phyloP scores from a whole-genome alignment of 2,888 invertebrate genomes.

The Periphyllus acericola region DNA sequence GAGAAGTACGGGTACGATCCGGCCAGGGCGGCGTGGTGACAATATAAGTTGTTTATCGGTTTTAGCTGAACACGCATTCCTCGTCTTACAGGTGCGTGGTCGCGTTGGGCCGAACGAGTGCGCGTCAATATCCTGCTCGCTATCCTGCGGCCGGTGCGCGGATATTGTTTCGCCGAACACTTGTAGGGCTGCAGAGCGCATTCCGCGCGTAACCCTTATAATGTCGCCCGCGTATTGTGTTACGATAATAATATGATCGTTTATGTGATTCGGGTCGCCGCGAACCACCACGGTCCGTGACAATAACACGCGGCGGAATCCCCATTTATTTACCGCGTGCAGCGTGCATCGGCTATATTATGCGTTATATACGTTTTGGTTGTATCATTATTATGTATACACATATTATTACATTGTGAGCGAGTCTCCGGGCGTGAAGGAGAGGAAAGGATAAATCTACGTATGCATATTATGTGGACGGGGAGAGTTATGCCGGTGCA shows the following conservation, averaged over 20 bases:
- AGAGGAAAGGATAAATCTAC: conserved; percentile 1
- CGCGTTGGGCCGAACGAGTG: neutral
- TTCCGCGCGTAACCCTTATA: neutral
- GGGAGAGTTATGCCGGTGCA: neutral
- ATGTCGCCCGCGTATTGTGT: neutral
- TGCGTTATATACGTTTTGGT: neutral
- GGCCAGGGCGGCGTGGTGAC: neutral
- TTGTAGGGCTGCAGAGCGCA: neutral
- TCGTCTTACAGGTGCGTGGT: neutral
- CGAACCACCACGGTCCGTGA: neutral
- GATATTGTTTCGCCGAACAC: neutral
- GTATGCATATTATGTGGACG: neutral
- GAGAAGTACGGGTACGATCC: neutral
- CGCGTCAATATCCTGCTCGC: neutral
- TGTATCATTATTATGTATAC: neutral
- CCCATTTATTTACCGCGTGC: neutral
- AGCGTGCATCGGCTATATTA: neutral
- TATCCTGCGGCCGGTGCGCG: neutral
- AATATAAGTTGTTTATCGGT: neutral
- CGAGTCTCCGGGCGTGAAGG: neutral
- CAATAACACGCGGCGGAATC: neutral
- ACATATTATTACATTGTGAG: too few species aligned
- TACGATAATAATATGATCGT: neutral
- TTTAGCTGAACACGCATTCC: neutral
- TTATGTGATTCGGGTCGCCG: neutral